Base-by-base conservation (phyloP, 1,140 invertebrate genomes). In the Ooceraea biroi region DNA sequence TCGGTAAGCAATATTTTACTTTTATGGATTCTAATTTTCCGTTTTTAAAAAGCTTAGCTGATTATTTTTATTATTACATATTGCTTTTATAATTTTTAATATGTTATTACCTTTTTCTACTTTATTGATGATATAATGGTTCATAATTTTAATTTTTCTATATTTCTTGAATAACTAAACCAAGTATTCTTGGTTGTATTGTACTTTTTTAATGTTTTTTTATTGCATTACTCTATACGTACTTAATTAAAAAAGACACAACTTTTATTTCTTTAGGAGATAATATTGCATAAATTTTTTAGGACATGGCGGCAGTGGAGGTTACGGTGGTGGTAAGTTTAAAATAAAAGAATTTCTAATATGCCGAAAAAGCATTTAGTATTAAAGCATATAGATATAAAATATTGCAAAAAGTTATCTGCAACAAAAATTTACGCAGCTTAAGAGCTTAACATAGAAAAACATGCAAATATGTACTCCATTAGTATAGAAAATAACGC, bases 321-420 rank as follows among this genome's bases (percentile, higher is more conserved):
- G 65, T 7, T 80, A 69, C n/a, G 17, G 41, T 52, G 46, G 46
- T 19, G 46, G 74, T 69, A 80, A 80, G 65, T 69, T 30, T 0
- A 44, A 68, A 61, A 44, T 1, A 0, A 57, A 57, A 58, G 4
- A 22, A 14, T 76, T 36, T 7, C 0, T 3, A 41, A 44, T 58
- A n/a, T 30, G 4, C 19, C 8, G 14, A 72, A 22, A 17, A 57
- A 44, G n/a, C 36, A 19, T 46, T 27, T 58, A 8, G 4, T 11
- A 17, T 11, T 25, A 69, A 14, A 68, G 12, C 12, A 17, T 63
- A 17, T 48, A n/a, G n/a, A 46, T 25, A 30, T 41, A 50, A 1
- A 1, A 25, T 5, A 66, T 25, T 61, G 41, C 0, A 66, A 14
- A 52, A 3, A 52, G 19, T 30, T 52, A 71, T 71, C 50, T 30